Base-by-base conservation (phyloP, 2,113 vertebrate genomes). In the Labeo rohita region DNA sequence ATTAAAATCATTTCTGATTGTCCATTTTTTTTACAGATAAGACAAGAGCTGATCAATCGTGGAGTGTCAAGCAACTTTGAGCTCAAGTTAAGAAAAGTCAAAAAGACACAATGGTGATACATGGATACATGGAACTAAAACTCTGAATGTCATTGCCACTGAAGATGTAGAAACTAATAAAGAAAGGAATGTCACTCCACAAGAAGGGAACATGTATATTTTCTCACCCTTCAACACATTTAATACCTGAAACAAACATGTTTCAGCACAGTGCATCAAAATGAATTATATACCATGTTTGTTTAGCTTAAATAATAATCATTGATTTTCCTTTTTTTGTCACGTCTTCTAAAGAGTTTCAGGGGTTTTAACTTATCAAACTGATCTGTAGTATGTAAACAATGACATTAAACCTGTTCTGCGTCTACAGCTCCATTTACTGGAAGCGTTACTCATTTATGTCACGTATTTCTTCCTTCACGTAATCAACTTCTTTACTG, bases 21-120 rank as follows among this genome's bases (percentile, higher is more conserved):
- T 13, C 4, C 6, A n/a, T 75, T 11, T 63, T 74, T 63, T 13
- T 83, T 66, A 16, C 83, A 85, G 84, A 8, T 85, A 0, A 49
- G 66, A 61, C 16, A 85, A 8, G 18, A 7, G n/a, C 47, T 85
- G 74, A 21, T 63, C 18, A 65, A 3, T 13, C 16, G 0, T 39
- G 73, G 74, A 21, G 8, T 43, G 6, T 10, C 61, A 66, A 50
- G 7, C 5, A 11, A 3, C 8, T 10, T 66, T 28, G 1, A 28
- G 15, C 13, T 84, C 3, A 85, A 52, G 5, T 6, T 77, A 36
- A 77, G 61, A n/a, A 47, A 61, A 0, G 2, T 78, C 13, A 4
- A 66, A n/a, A 85, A 85, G 84, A 52, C 5, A 50, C 16, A 43
- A 8, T 8, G 0, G 3, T 72, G 39, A 21, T 6, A 6, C 66